Evolutionary conservation across 1,140 invertebrate genomes (phyloP).

Genomic region (Drosophila serrata): DNA sequence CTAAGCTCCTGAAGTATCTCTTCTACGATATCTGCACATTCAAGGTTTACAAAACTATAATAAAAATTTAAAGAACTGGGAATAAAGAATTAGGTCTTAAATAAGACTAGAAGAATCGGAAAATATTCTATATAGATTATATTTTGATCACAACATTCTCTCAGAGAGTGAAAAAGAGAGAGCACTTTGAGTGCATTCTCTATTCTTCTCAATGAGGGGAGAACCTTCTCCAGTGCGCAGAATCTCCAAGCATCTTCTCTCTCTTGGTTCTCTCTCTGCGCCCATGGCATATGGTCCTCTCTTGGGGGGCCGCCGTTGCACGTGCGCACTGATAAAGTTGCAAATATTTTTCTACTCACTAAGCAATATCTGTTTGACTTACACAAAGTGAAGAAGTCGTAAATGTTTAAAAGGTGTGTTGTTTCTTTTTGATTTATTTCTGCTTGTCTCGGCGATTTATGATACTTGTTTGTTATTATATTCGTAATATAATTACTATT

Average conservation of each 20-base stretch:
- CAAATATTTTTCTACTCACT: conserved; percentile 10
- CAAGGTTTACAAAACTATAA: background rate
- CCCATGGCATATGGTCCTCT: background rate
- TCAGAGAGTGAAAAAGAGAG: background rate
- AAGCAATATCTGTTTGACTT: conserved; percentile 4
- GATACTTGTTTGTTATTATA: background rate
- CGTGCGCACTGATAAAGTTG: conserved; percentile 51
- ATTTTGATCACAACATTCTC: background rate
- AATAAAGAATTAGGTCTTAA: background rate
- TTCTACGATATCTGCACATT: background rate
- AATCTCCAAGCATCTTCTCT: conserved; percentile 23
- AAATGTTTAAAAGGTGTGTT: conserved; percentile 5
- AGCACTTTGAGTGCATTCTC: conserved; percentile 7
- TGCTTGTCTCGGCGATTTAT: conserved; percentile 49
- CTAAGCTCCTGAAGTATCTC: background rate
- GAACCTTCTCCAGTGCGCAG: conserved; percentile 40
- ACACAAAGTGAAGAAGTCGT: background rate
- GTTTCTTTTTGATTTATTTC: conserved; percentile 5
- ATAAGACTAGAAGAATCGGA: background rate
- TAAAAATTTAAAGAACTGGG: too few species aligned
- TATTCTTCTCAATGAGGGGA: background rate
- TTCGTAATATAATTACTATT: background rate
- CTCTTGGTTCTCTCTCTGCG: conserved; percentile 1
- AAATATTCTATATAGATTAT: background rate
- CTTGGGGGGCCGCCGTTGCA: conserved; percentile 54